These are phyloP conservation scores for Drosophila baimaii DNA, from an alignment of 1,140 invertebrate genomes.

Conservation along the genomic window DNA sequence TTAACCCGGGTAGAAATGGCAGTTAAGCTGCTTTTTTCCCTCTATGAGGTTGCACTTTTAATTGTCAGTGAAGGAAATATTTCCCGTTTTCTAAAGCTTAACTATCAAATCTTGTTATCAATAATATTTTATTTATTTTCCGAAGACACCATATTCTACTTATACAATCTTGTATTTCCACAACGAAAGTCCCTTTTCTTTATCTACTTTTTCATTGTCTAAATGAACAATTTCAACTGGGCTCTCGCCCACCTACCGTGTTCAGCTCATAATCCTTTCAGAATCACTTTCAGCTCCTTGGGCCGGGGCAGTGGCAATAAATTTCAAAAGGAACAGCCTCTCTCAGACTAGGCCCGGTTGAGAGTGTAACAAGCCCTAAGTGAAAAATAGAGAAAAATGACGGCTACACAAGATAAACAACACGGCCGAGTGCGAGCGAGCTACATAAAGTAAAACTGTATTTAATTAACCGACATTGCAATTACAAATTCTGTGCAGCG, in stretches of 20 bases:
- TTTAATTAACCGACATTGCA: conserved; percentile 84
- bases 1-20: neutral
- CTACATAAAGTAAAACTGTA: conserved; percentile 82
- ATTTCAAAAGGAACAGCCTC: conserved; percentile 31
- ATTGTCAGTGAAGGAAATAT: neutral
- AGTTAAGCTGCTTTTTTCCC: neutral
- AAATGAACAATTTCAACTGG: conserved; percentile 21
- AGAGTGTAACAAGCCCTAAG: conserved; percentile 63
- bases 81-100: neutral
- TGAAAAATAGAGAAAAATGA: conserved; percentile 73
- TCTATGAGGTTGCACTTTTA: neutral
- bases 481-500: conserved; percentile 83
- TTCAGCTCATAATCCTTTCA: conserved; percentile 53
- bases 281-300: conserved; percentile 18
- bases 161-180: neutral
- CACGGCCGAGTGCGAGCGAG: conserved; percentile 30
- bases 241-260: neutral
- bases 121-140: neutral
- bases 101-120: neutral
- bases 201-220: conserved; percentile 1
- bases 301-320: conserved; percentile 49
- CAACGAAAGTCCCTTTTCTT: neutral
- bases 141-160: neutral
- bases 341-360: conserved; percentile 39
- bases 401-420: conserved; percentile 73